phyloP scores from a whole-genome alignment of 2,797 vertebrate genomes.

The Mergus octosetaceus region DNA sequence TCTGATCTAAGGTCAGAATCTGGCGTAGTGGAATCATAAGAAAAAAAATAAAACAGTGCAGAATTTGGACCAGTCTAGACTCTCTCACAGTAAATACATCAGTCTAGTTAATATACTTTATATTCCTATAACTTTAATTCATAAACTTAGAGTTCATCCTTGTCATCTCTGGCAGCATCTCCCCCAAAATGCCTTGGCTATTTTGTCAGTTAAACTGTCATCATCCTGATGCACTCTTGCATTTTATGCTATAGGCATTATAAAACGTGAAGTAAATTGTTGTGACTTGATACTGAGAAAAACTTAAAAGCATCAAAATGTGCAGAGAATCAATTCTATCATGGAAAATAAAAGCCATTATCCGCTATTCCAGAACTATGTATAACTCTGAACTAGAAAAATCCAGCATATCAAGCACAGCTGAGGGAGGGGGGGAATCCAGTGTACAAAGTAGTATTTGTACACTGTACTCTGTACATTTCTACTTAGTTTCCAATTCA shows the following conservation, averaged over 20 bases:
- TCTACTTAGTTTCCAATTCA: conserved; percentile 14
- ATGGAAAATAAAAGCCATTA: neutral
- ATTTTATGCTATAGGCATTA: neutral
- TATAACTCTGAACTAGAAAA: neutral
- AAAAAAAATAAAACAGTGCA: neutral
- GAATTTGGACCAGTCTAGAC: neutral
- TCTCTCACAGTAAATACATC: rapidly evolving
- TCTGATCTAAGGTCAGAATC: neutral
- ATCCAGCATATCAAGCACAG: neutral
- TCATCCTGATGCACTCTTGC: neutral
- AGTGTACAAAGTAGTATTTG: neutral
- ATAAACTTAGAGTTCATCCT: neutral
- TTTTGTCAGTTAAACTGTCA: neutral
- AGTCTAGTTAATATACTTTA: neutral
- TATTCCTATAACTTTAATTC: neutral
- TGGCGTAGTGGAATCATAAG: neutral
- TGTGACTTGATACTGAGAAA: neutral
- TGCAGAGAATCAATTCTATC: neutral
- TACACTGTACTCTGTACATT: neutral
- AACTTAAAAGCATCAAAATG: neutral
- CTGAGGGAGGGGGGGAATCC: no score
- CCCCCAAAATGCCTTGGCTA: neutral
- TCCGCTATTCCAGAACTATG: neutral
- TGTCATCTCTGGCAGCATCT: neutral
- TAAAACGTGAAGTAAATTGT: neutral